Base-by-base conservation (phyloP, 2,113 vertebrate species). In the Albula goreensis region DNA sequence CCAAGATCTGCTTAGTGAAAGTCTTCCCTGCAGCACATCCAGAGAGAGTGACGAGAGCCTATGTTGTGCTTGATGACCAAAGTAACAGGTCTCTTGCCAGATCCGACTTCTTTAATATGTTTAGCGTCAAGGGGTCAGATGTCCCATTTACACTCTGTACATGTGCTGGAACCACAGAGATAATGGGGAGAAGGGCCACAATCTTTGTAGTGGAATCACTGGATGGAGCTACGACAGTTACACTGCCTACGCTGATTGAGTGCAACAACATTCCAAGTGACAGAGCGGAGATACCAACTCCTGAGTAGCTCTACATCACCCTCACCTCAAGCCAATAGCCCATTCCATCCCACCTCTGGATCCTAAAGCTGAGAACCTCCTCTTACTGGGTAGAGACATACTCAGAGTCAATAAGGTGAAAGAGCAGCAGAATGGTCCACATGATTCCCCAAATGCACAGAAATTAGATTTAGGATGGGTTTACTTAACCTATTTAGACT, bases 301-400 rank as follows among this genome's bases (percentile, higher is more conserved):
- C 49, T 11, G 60, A 82, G 60, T 51, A 8, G 85, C 78, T 53
- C 13, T 41, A 0, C 74, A 60, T 13, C 77, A 88, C 12, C 2
- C 78, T 31, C 82, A 89, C 19, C 13, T 87, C 2, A 84, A 41
- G 13, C 5, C 63, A 6, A 78, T 87, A 50, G 83, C 86, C 0
- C 51, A 82, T 12, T 0, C 0, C 11, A 83, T 85, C 4, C 84
- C 87, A 19, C 41, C 84, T 19, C 49, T 85, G 1, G 85, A 86
- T 81, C 25, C 56, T 5, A 3, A 74, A 3, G 81, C 81, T 0
- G 0, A 70, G 10, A 88, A 86, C 4, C n/a, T 88, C 0, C 85
- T 88, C 15, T 17, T 86, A 0, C 78, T 88, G 0, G 87, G 87
- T 1, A 11, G 80, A 0, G 41, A 85, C 51, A 7, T 88, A 10